A percentile compares a stretch with the other conserved stretches of the same genome.
phyloP scores from a whole-genome alignment of 1,140 invertebrate genomes.

The Colletes gigas region DNA sequence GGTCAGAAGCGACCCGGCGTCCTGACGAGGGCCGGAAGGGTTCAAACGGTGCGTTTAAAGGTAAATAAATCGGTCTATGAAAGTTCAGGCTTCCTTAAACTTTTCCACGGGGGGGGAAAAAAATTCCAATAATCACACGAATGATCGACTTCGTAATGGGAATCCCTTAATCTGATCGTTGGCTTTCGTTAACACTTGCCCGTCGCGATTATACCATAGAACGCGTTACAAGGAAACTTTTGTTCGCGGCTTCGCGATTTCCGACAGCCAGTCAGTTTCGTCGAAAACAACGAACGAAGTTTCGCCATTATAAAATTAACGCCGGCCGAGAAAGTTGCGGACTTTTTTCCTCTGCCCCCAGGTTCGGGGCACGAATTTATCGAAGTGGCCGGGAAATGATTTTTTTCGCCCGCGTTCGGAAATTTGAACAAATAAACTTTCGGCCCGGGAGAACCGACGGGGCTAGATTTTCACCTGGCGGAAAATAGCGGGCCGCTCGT shows the following conservation, averaged over 20 bases:
- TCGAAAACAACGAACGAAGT: conserved; percentile 25
- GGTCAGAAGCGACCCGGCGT: too few relatives aligned
- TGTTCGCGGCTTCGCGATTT: neutral
- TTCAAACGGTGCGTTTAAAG: too few relatives aligned
- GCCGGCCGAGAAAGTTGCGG: conserved; percentile 15
- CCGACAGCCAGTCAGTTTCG: conserved; percentile 7
- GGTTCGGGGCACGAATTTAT: conserved; percentile 5
- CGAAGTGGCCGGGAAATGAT: neutral
- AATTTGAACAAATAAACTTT: conserved; percentile 17
- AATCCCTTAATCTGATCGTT: neutral
- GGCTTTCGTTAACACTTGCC: neutral
- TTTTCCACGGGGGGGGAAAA: neutral
- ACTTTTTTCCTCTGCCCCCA: neutral
- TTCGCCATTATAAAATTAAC: conserved; percentile 34
- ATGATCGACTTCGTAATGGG: too few relatives aligned
- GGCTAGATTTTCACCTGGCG: neutral
- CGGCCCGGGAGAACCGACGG: neutral
- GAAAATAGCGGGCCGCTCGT: neutral
- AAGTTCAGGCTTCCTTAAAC: too few relatives aligned
- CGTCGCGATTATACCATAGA: neutral
- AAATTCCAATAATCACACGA: neutral
- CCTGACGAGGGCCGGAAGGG: too few relatives aligned
- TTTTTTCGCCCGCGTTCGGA: neutral
- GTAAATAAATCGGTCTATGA: too few relatives aligned
- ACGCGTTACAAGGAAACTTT: neutral